Evolutionary conservation across 2,797 vertebrate genomes (phyloP), one percentile per base, ranked within the genome.

Genomic region (Galago senegalensis): DNA sequence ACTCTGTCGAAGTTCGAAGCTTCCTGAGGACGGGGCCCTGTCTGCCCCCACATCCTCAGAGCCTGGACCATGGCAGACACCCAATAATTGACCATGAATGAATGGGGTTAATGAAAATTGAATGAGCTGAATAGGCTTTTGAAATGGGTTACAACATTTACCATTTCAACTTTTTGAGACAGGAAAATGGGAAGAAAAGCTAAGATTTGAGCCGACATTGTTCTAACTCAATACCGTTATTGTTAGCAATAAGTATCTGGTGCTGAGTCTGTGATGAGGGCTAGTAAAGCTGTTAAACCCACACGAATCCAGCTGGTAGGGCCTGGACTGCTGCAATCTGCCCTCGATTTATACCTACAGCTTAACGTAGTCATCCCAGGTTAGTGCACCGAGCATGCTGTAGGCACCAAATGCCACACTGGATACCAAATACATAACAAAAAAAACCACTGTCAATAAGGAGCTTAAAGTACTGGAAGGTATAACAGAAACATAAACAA

Each of bases 181-280:
- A 63, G 43, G 87, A 94, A 69, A 81, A 82, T 20, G 11, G 25
- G 25, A 89, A 7, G 3, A 34, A 75, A 93, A 88, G 65, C 21
- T 80, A 88, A 93, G 4, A 6, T 86, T 40, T 93, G 53, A 87
- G 85, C 25, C 31, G 87, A 95, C 83, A 73, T 70, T 18, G 76
- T 88, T 86, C 76, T 77, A 56, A 16, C 49, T 53, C 49, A 58
- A 82, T 27, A 77, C 1, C 58, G 58, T 37, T 69, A 65, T 58
- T 79, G 37, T 31, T 20, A 91, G 13, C 34, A 94, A 20, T 21
- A 70, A 77, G 29, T 27, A 85, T 10, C 5, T 2, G 40, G 23
- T 16, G 9, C 21, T 58, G 27, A 80, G 29, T 79, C 79, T 84
- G 14, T 29, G 56, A 77, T 83, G 12, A 29, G 60, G 7, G n/a